Base-by-base conservation (phyloP, 2,888 invertebrate species). In the Cephonodes hylas region DNA sequence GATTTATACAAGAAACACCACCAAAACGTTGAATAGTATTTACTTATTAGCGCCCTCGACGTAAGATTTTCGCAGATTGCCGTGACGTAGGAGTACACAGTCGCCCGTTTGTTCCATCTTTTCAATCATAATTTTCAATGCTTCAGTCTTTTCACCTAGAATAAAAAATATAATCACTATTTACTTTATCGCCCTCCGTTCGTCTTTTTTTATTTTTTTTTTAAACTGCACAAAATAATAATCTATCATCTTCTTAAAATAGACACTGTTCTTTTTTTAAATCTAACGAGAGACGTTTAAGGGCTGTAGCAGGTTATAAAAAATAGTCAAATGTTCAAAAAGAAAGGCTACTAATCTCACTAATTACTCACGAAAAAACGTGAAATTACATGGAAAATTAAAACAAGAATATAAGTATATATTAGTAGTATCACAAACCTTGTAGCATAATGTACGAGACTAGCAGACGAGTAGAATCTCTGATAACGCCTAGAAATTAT, bases 401-500 rank as follows among this genome's bases (percentile, higher is more conserved):
- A n/a, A n/a, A n/a, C n/a, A n/a, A n/a, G n/a, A 4, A 38, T n/a
- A 4, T n/a, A 1, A 13, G n/a, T 3, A 38, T 13, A 34, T 10
- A 0, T 34, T 10, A 10, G 3, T 38, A 15, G 23, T 4, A 48
- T 53, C 18, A 53, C 53, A 6, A 53, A 88, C 89, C 85, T 81
- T 86, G 83, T 18, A 79, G 69, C 71, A 78, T 80, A 45, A 83
- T 75, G 67, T 85, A 83, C 0, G 89, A 88, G 4, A 80, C 79
- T 13, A 89, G 72, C 31, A 87, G 70, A 15, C 63, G 67, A 13
- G 89, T 70, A 1, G 75, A 72, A 2, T 81, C 74, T 5, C 38
- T 58, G 58, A 90, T 88, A 0, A 85, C 86, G n/a, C 65, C 90
- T 91, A 76, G 61, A 82, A 85, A 45, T n/a, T n/a, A n/a, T n/a